Base-by-base conservation (phyloP, 1,140 invertebrate species). In the Drosophila kanapiae region DNA sequence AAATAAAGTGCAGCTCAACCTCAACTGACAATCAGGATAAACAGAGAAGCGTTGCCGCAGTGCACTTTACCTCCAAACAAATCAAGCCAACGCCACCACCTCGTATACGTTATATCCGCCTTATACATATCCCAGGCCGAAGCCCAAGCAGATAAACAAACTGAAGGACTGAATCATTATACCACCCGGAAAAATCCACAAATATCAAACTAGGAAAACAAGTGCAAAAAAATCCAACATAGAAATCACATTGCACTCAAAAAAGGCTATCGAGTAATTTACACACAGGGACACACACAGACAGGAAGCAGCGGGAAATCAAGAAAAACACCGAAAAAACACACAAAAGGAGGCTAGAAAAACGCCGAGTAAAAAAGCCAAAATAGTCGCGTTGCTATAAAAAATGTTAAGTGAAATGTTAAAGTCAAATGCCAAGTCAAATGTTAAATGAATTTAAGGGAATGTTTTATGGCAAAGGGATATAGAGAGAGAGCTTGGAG, bases 241-340 rank as follows among this genome's bases (percentile, higher is more conserved):
- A 57, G 61, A 82, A 85, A 90, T 90, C 80, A 80, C 78, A 78
- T 78, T 84, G 84, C 80, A 84, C 85, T 87, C 80, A 78, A 88
- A 71, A 83, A 83, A 68, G 84, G 33, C 80, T 75, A 78, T 80
- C 72, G 76, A 77, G 68, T 75, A 72, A 67, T 80, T 82, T 51
- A 75, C 69, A 78, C 82, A 78, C 57, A 69, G 35, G 49, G 40
- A 67, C 33, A 49, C 42, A 58, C 42, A 40, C 33, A 51, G 7
- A 67, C 11, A 29, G 31, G 31, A 40, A 40, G 38, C 43, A 59
- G 8, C 29, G 35, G 59, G 14, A 45, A 68, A 59, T 42, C 29
- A 35, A 11, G 51, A 67, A 67, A 56, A 68, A 62, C 31, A 13
- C 53, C 16, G 31, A 59, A 74, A 81, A 49, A 37, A 38, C 53